Base-by-base conservation (phyloP, 2,113 vertebrate species). In the Chaetops frenatus region DNA sequence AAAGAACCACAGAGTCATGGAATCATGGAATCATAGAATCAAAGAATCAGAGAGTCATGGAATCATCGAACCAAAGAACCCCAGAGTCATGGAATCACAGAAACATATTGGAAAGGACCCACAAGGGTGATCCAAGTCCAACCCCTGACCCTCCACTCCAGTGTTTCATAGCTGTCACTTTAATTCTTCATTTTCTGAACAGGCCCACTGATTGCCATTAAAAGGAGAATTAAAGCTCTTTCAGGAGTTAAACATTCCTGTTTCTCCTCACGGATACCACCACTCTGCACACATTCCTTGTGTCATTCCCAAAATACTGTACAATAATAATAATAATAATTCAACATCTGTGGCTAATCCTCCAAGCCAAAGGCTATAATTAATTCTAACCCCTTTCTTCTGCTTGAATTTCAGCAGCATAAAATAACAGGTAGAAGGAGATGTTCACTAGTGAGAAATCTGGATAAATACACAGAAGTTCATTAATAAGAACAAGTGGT, bases 311-410 rank as follows among this genome's bases (percentile, higher is more conserved):
- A 62, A 73, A 96, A 95, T 53, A 80, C 72, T 62, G n/a, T 70
- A n/a, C 93, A 96, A 88, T 90, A 93, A 96, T 45, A 86, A 56
- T 85, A 96, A 62, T 85, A 97, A 94, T 86, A 97, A 96, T 71
- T 65, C 94, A 80, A 81, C 72, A 91, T 94, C 92, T 94, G 96
- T 81, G 97, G 97, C 95, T 92, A 85, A 71, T 81, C 61, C 57
- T 71, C 20, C 65, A 58, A 70, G 97, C 92, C 95, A 93, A 96
- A 90, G 91, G 81, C 82, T 81, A 7, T 83, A 94, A 94, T 95
- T 80, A 95, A 97, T 92, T 84, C 70, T 62, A 95, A 67, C 50
- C 57, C 44, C 69, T 86, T 80, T 47, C 80, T 82, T 88, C 71
- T 62, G 82, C 70, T 88, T 92, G 81, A 57, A 72, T 86, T 94